A percentile compares a stretch with the other conserved stretches of the same genome.
These are phyloP conservation scores for Carcinoscorpius rotundicauda DNA, from an alignment of 1,140 invertebrate species.

Conservation along the genomic window DNA sequence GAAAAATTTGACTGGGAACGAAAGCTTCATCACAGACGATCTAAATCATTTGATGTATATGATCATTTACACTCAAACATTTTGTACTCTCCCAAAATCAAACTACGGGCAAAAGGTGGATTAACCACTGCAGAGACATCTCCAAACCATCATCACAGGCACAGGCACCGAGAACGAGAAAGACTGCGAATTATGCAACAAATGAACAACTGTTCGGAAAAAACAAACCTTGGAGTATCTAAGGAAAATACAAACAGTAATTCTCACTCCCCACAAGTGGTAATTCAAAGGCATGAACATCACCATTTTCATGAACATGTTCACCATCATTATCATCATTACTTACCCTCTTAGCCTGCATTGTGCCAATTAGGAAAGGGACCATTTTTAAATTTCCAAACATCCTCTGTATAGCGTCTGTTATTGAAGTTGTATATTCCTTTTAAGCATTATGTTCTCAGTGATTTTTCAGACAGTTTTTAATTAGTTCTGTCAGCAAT, in stretches of 20 bases:
- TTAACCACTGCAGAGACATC: slow-evolving; percentile 22
- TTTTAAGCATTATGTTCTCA: too few species aligned
- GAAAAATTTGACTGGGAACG: slow-evolving; percentile 19
- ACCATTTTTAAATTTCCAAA: too few species aligned
- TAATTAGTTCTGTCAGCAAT: too few species aligned
- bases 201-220: slow-evolving; percentile 38
- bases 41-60: slow-evolving; percentile 24
- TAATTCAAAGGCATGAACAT: slow-evolving; percentile 40
- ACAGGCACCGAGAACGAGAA: slow-evolving; percentile 51
- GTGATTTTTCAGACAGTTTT: too few species aligned
- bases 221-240: slow-evolving; percentile 29
- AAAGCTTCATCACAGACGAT: slow-evolving; percentile 20
- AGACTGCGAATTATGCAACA: slow-evolving; percentile 55
- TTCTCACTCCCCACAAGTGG: slow-evolving; percentile 10
- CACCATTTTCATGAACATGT: slow-evolving; percentile 67
- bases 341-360: too few species aligned
- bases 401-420: too few species aligned
- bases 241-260: slow-evolving; percentile 11
- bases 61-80: slow-evolving; percentile 22
- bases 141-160: slow-evolving; percentile 44
- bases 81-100: slow-evolving; percentile 27
- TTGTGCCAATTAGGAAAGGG: too few species aligned
- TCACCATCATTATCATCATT: slow-evolving; percentile 73
- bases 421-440: too few species aligned
- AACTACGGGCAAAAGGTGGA: slow-evolving; percentile 18